Evolutionary conservation across 2,113 vertebrate species (phyloP).

Genomic region (Lontra canadensis): DNA sequence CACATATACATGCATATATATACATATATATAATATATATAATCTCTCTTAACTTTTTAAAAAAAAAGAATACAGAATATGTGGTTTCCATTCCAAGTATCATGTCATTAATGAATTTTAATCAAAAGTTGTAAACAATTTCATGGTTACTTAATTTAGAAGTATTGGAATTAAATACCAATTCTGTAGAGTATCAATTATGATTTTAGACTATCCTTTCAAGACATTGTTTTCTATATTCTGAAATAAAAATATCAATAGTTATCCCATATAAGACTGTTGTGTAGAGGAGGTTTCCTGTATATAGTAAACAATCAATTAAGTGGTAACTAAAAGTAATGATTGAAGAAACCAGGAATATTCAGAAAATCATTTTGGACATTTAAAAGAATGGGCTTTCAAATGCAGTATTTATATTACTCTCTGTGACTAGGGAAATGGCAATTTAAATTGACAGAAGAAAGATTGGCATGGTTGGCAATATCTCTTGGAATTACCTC

Average conservation of each 20-base stretch:
- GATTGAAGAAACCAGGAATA: neutral
- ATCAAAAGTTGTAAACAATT: neutral
- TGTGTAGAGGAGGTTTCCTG: neutral
- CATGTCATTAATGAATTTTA: neutral
- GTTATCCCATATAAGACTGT: neutral
- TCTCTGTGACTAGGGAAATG: neutral
- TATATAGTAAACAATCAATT: neutral
- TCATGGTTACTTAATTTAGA: neutral
- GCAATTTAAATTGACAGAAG: neutral
- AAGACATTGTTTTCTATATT: neutral
- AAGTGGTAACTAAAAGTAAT: neutral
- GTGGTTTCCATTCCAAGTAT: neutral
- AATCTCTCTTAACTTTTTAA: too few relatives aligned
- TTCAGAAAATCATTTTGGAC: slow-evolving; percentile 25
- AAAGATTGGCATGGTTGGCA: slow-evolving; percentile 19
- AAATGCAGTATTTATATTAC: neutral
- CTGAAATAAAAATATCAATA: slow-evolving; percentile 15
- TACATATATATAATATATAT: too few relatives aligned
- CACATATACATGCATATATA: too few relatives aligned
- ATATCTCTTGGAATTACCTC: neutral
- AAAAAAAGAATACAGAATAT: neutral
- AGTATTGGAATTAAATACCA: neutral
- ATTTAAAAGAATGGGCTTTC: neutral
- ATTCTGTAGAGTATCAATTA: neutral
- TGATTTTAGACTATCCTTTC: neutral